Percentiles rank a stretch among this genome's conserved stretches.
Conservation (phyloP, 2,888 invertebrate species). For the Matsumyia berberina region DNA sequence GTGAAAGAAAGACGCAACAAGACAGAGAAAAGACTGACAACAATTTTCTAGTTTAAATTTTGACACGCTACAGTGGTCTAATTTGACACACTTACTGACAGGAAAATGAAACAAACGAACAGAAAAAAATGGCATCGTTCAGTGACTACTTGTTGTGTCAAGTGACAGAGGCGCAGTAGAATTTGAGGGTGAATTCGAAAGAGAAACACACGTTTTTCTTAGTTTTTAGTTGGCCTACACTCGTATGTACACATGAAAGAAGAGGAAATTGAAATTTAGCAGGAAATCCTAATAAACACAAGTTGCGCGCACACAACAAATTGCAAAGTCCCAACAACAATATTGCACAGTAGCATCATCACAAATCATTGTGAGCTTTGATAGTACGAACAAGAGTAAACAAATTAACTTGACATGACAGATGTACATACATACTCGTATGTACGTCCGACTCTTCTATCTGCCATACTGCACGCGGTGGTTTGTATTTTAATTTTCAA, state of each 20-base stretch:
- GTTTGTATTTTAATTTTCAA: slow-evolving; percentile 27
- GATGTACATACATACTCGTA: too few species aligned
- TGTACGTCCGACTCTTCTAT: too few species aligned
- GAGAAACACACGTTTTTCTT: slow-evolving; percentile 9
- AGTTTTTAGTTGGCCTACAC: slow-evolving; percentile 13
- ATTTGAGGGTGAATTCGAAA: too few species aligned
- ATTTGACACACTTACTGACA: slow-evolving; percentile 48
- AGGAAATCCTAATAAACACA: slow-evolving; percentile 76
- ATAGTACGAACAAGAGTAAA: slow-evolving; percentile 38
- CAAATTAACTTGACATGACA: slow-evolving; percentile 72
- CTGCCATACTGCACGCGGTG: slow-evolving; percentile 18
- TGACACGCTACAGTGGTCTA: slow-evolving; percentile 62
- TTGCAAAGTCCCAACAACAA: slow-evolving; percentile 68
- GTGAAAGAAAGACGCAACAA: not conserved
- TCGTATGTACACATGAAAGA: slow-evolving; percentile 19
- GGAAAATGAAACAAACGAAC: slow-evolving; percentile 10
- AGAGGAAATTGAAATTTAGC: slow-evolving; percentile 76
- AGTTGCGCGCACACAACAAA: slow-evolving; percentile 63
- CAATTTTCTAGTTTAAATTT: slow-evolving; percentile 52
- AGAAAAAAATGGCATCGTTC: slow-evolving; percentile 24
- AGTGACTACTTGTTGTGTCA: slow-evolving; percentile 31
- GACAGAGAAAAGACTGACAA: slow-evolving; percentile 9
- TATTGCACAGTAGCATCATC: slow-evolving; percentile 58
- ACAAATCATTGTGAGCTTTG: slow-evolving; percentile 53
- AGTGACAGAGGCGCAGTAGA: slow-evolving; percentile 14